Base-by-base conservation (phyloP, 92 coral and sea anemone species). In the Actinernus sp. region DNA sequence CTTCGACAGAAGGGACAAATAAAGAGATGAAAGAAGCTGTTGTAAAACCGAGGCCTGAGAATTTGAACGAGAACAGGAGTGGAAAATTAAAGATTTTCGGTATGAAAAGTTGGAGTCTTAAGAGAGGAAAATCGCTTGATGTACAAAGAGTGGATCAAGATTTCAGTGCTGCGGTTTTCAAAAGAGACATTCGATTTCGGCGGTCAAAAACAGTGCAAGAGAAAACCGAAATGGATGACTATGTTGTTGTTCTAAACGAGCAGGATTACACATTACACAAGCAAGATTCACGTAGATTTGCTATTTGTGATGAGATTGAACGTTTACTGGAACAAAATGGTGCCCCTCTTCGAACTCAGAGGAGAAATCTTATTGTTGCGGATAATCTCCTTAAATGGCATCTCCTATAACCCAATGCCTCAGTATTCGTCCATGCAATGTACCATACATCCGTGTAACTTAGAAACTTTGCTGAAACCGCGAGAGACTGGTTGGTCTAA, bases 301-400 rank as follows among this genome's bases (percentile, higher is more conserved):
- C 83, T 13, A 65, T 76, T 55, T 76, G 83, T 31, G 83, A 76
- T n/a, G 83, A 76, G 53, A 76, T 76, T 44, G 83, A 76, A 31
- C 67, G 83, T 3, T 52, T 38, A 26, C 30, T 76, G 1, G 46
- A 24, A 12, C 4, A 19, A 1, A 31, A 26, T 12, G 66, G 75
- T 23, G 33, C 71, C 12, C 71, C 83, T 1, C 16, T 76, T 24
- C 33, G 83, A 13, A 51, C 54, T 20, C 63, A 55, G 5, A 55
- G 83, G 46, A 21, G 75, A 3, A 76, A 76, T 19, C 66, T 76
- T 14, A 39, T 76, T 12, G 74, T 76, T 1, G 60, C 73, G 4
- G 83, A 76, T 21, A 76, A 65, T 27, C 30, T 76, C 16, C 61
- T 43, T 31, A 76, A 65, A 45, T 76, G 83, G 83, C 64, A 76